Conservation (phyloP, 1,140 invertebrate genomes). For the Euwallacea fornicatus region DNA sequence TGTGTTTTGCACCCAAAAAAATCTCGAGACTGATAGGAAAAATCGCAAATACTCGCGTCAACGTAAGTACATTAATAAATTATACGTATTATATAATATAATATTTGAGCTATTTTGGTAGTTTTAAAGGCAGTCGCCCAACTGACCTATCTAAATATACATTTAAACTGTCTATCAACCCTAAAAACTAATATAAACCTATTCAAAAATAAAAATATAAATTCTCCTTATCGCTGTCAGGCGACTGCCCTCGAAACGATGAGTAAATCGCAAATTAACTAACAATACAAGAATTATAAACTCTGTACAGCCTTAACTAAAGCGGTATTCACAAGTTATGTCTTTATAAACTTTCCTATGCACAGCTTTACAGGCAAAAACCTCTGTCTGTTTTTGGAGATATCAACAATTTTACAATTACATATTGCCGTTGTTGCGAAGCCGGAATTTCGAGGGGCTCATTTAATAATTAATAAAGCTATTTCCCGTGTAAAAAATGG, state of each 20-base stretch:
- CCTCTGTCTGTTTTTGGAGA: constrained; percentile 16
- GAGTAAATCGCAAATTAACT: constrained; percentile 26
- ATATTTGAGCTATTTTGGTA: constrained; percentile 35
- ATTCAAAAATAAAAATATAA: constrained; percentile 26
- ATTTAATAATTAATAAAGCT: too few species aligned
- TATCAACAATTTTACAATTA: constrained; percentile 32
- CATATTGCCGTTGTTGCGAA: constrained; percentile 27
- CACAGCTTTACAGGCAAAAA: constrained; percentile 35
- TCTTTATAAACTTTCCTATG: constrained; percentile 42
- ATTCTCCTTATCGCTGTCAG: constrained; percentile 6
- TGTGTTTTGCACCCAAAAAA: too few species aligned
- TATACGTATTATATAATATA: constrained; percentile 19
- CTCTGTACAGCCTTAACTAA: constrained; percentile 43
- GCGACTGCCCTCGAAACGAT: constrained; percentile 24
- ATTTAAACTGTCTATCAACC: not conserved
- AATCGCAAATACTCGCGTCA: constrained; percentile 11
- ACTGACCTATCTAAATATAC: not conserved
- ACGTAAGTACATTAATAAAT: constrained; percentile 38
- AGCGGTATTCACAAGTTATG: constrained; percentile 39
- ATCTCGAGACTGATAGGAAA: too few species aligned
- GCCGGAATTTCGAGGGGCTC: constrained; percentile 23
- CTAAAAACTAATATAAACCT: constrained; percentile 10
- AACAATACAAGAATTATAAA: constrained; percentile 39
- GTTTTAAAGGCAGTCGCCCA: constrained; percentile 29
- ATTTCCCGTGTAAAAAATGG: too few species aligned